These are phyloP conservation scores for Strix uralensis DNA, from an alignment of 2,113 vertebrate species.

Conservation along the genomic window DNA sequence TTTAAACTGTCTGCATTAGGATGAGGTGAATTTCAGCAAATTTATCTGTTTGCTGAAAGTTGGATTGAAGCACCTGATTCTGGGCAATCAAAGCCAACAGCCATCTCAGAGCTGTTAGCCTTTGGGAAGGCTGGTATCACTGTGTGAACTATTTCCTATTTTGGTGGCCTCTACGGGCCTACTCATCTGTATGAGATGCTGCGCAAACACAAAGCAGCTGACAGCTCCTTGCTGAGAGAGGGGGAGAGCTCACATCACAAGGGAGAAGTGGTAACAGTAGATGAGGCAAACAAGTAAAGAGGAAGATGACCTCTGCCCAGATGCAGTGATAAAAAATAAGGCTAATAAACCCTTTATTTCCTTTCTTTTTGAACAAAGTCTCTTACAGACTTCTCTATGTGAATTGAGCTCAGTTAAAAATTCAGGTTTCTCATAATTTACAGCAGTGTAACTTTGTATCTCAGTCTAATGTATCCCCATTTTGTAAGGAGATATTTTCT, in stretches of 20 bases:
- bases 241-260: background rate
- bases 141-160: background rate
- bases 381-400: background rate
- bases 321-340: background rate
- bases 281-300: background rate
- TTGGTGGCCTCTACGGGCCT: background rate
- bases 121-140: background rate
- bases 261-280: background rate
- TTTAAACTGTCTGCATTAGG: background rate
- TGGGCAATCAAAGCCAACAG: background rate
- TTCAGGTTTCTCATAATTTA: background rate
- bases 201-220: background rate
- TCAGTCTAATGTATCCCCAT: background rate
- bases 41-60: background rate
- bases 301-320: background rate
- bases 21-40: background rate
- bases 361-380: background rate
- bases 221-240: background rate
- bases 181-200: background rate
- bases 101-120: background rate
- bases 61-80: background rate
- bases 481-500: conserved; percentile 3
- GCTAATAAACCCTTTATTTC: background rate
- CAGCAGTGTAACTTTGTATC: background rate
- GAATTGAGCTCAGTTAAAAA: background rate